Base-by-base conservation (phyloP, 2,888 invertebrate genomes). In the Copidosoma aretas region DNA sequence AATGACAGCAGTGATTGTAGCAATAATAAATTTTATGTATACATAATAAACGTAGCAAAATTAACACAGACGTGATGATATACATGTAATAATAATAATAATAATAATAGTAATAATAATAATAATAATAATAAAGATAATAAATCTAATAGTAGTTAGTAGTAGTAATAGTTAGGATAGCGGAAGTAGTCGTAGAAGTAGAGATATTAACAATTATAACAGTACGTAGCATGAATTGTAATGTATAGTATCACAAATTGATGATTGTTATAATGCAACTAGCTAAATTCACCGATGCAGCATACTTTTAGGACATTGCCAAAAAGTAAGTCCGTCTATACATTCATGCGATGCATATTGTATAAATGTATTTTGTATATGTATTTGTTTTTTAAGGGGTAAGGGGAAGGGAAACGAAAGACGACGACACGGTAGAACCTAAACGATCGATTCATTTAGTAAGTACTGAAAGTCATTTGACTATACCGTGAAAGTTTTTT, bases 201-300 rank as follows among this genome's bases (percentile, higher is more conserved):
- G 68, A 62, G 61, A 64, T 67, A 71, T 68, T 72, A 73, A 75
- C 71, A 73, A 73, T 71, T 65, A 73, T 49, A 70, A 67, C 67
- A 63, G 46, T 67, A 68, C 53, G 60, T 64, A 8, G 32, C 8
- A 32, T 32, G 32, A 32, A 72, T 66, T 66, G 71, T 73, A 72
- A 73, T 73, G 46, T 68, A 65, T 71, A 73, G 69, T 80, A 80
- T 79, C 80, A 80, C 79, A 80, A 78, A 77, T 75, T 78, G 77
- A 32, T 32, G 32, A 77, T 76, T 70, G 67, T 78, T 75, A 77
- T 72, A 77, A 77, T 76, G 70, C 57, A 67, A 49, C 68, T 68
- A 72, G 32, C 51, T 65, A 71, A 66, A 51, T 68, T 71, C 59
- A 58, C 65, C 69, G 73, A 68, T 73, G 71, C 68, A 73, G 62